A percentile compares a stretch with the other conserved stretches of the same genome.
Conservation (phyloP, 2,888 invertebrate genomes). For the Drosophila quinaria region DNA sequence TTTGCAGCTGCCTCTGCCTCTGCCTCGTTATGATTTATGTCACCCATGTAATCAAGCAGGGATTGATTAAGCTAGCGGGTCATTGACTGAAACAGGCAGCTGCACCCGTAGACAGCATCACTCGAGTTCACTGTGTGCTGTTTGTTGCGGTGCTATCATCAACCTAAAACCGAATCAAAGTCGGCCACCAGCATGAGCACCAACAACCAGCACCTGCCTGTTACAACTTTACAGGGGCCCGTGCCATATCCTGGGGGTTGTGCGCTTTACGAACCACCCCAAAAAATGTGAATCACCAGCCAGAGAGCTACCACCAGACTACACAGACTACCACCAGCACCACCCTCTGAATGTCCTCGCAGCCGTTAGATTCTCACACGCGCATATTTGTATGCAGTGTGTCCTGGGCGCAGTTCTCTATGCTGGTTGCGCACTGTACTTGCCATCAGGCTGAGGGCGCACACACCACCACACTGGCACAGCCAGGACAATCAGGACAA, state of each 20-base stretch:
- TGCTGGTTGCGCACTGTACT: constrained; percentile 77
- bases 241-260: constrained; percentile 78
- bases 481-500: constrained; percentile 39
- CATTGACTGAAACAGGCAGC: constrained; percentile 68
- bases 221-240: constrained; percentile 77
- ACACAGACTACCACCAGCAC: constrained; percentile 45
- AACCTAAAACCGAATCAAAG: constrained; percentile 54
- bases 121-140: neutral
- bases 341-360: constrained; percentile 63
- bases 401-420: constrained; percentile 55
- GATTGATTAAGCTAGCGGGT: constrained; percentile 77
- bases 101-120: constrained; percentile 66
- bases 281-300: constrained; percentile 43
- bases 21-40: constrained; percentile 71
- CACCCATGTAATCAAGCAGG: constrained; percentile 73
- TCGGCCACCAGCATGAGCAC: constrained; percentile 66
- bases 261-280: constrained; percentile 63
- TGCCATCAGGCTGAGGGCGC: constrained; percentile 42
- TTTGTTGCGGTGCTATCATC: constrained; percentile 38
- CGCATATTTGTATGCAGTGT: constrained; percentile 13
- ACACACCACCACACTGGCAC: constrained; percentile 7
- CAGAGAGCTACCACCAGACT: constrained; percentile 41
- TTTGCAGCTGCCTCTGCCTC: constrained; percentile 67
- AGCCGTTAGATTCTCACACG: constrained; percentile 73
- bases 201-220: constrained; percentile 70